These are phyloP conservation scores for Eupeodes luniger DNA, from an alignment of 2,888 invertebrate genomes.

Conservation along the genomic window DNA sequence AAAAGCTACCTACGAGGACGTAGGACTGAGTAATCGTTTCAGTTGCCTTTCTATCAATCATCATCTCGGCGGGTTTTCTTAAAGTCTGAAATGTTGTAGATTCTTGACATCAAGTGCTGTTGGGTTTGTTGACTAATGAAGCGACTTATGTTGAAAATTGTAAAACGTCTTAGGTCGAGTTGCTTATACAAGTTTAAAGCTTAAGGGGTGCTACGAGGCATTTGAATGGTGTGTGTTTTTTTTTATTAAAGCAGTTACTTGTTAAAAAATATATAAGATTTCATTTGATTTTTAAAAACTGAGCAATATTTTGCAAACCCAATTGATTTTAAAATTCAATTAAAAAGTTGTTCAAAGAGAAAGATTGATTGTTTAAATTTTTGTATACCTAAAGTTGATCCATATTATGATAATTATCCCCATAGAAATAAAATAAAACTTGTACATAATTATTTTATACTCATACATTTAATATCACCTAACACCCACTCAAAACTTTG, in stretches of 20 bases:
- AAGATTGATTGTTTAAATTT: no score
- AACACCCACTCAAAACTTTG: background rate
- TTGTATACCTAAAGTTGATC: no score
- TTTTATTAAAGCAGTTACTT: background rate
- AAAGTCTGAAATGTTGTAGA: conserved; percentile 33
- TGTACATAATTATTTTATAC: no score
- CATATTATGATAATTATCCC: no score
- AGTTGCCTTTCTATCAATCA: conserved; percentile 20
- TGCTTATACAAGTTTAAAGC: background rate
- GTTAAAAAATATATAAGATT: no score
- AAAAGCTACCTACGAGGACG: background rate
- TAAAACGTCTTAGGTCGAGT: background rate
- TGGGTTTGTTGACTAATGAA: conserved; percentile 63
- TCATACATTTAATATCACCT: no score
- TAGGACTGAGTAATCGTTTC: background rate
- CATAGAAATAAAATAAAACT: no score
- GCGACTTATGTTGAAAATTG: conserved; percentile 36
- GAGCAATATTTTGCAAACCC: no score
- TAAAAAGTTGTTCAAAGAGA: no score
- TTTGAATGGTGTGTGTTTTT: background rate
- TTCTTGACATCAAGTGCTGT: conserved; percentile 41
- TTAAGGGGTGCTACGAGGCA: background rate
- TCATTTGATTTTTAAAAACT: no score
- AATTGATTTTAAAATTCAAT: no score
- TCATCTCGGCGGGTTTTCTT: conserved; percentile 1